Evolutionary conservation across 2,797 vertebrate genomes (phyloP).

Genomic region (Jordanella pulchra): DNA sequence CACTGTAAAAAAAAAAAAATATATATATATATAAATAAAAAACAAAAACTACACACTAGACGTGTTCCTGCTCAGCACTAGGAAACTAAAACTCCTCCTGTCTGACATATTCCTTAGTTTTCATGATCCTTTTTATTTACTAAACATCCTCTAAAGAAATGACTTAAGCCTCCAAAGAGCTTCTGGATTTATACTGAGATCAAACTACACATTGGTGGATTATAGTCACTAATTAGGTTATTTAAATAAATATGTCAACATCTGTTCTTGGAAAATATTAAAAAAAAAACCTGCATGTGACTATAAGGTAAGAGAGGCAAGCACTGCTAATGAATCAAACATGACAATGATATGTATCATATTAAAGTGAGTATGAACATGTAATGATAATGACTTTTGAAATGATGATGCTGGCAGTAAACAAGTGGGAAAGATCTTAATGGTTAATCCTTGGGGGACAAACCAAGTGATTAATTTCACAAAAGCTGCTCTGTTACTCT

Average conservation of each 20-base stretch:
- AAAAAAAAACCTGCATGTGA: neutral
- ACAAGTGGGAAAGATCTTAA: slow-evolving; percentile 19
- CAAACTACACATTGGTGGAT: neutral
- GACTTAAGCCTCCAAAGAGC: too few species aligned
- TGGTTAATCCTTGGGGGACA: slow-evolving; percentile 11
- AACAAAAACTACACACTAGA: too few species aligned
- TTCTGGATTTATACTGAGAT: too few species aligned
- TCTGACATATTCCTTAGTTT: too few species aligned
- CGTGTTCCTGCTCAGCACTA: too few species aligned
- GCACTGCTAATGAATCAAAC: neutral
- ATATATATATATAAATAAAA: too few species aligned
- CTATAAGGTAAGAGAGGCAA: too few species aligned
- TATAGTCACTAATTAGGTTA: neutral
- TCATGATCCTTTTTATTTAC: too few species aligned
- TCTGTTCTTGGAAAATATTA: neutral
- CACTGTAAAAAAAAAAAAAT: too few species aligned
- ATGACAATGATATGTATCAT: neutral
- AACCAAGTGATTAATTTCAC: slow-evolving; percentile 23
- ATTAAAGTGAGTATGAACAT: slow-evolving; percentile 16
- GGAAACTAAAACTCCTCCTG: too few species aligned
- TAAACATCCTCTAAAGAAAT: too few species aligned
- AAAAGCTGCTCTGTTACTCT: slow-evolving; percentile 22
- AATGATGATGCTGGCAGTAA: slow-evolving; percentile 18
- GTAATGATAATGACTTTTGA: slow-evolving; percentile 12
- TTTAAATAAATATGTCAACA: neutral